phyloP scores from a whole-genome alignment of 2,888 invertebrate species.

The Thymelicus lineola region DNA sequence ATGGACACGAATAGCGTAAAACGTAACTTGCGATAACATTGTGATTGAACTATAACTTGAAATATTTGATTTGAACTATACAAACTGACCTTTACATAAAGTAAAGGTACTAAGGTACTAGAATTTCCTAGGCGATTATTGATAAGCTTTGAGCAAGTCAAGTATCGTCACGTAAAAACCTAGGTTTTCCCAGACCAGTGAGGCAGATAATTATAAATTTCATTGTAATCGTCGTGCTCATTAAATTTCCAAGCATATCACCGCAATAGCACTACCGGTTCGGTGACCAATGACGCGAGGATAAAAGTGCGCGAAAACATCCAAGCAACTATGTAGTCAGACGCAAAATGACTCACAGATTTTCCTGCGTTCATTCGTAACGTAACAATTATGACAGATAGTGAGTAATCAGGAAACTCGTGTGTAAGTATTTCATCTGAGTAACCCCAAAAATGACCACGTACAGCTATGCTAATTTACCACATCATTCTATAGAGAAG shows the following conservation, averaged over 20 bases:
- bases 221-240: slow-evolving; percentile 46
- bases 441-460: slow-evolving; percentile 32
- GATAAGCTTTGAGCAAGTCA: slow-evolving; percentile 36
- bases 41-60: background rate
- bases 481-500: too few species aligned
- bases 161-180: slow-evolving; percentile 35
- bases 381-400: slow-evolving; percentile 55
- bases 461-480: too few species aligned
- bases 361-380: slow-evolving; percentile 62
- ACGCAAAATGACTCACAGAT: slow-evolving; percentile 66
- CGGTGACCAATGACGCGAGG: slow-evolving; percentile 64
- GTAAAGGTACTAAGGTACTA: background rate
- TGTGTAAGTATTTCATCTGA: slow-evolving; percentile 19
- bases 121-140: background rate
- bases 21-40: slow-evolving; percentile 28
- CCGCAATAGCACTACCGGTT: slow-evolving; percentile 42
- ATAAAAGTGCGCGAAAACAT: slow-evolving; percentile 79
- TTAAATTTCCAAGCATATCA: slow-evolving; percentile 48
- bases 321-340: slow-evolving; percentile 52
- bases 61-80: background rate
- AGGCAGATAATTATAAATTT: slow-evolving; percentile 44
- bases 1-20: slow-evolving; percentile 26
- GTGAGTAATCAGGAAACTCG: slow-evolving; percentile 40
- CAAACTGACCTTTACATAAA: background rate
- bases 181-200: slow-evolving; percentile 45